Percentiles rank a stretch among this genome's conserved stretches.
These are phyloP conservation scores for Anas platyrhynchos DNA, from an alignment of 2,113 vertebrate species.

Conservation along the genomic window DNA sequence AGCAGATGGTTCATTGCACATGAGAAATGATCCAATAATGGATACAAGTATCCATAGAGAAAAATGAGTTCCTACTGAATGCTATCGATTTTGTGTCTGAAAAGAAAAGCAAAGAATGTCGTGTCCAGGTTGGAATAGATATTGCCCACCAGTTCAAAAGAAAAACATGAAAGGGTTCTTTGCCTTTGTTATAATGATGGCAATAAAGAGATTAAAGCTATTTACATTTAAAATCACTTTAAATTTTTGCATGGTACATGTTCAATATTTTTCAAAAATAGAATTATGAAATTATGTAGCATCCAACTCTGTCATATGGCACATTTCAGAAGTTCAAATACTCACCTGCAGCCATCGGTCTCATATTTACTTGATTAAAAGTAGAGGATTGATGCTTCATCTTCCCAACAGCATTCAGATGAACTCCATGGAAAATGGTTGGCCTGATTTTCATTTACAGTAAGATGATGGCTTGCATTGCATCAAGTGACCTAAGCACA, in stretches of 20 bases:
- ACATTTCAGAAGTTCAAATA: not conserved
- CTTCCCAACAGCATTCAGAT: not conserved
- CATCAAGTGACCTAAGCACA: not conserved
- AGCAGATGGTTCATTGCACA: constrained; percentile 1
- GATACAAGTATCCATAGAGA: constrained; percentile 34
- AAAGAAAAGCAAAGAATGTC: constrained; percentile 33
- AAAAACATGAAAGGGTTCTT: not conserved
- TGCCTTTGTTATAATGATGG: not conserved
- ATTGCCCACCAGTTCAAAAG: not conserved
- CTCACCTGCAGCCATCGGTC: not conserved
- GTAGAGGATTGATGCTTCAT: not conserved
- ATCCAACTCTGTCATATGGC: not conserved
- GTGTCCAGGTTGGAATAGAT: not conserved
- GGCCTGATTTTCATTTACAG: not conserved
- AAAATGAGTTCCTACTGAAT: constrained; percentile 37
- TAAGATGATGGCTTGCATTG: not conserved
- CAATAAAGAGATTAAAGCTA: not conserved
- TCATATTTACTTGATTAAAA: not conserved
- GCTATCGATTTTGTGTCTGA: constrained; percentile 17
- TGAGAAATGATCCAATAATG: constrained; percentile 52
- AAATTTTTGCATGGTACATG: not conserved
- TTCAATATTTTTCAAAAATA: not conserved
- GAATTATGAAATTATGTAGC: not conserved
- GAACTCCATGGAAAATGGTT: not conserved
- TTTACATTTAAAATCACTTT: not conserved